Conservation (phyloP, 1,140 invertebrate genomes). For the Palaemon carinicauda region DNA sequence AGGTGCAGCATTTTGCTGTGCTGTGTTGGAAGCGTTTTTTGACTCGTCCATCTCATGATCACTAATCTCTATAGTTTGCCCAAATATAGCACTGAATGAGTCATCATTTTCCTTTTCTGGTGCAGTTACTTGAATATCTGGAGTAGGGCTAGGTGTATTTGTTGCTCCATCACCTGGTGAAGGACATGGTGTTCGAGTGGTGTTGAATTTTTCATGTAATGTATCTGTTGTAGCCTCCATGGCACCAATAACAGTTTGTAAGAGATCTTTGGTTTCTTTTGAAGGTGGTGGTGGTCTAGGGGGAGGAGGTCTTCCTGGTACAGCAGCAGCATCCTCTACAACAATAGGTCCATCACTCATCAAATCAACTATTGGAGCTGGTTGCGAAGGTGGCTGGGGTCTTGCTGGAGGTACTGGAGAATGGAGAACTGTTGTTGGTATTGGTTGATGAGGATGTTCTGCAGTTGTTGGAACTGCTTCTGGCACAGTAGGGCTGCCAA, state of each 20-base stretch:
- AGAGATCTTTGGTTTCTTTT: conserved; percentile 82
- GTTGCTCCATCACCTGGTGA: conserved; percentile 52
- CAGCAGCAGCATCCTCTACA: conserved; percentile 56
- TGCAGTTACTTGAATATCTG: conserved; percentile 69
- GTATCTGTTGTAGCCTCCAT: conserved; percentile 88
- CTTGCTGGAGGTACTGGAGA: conserved; percentile 34
- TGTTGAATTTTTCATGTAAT: conserved; percentile 80
- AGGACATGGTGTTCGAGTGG: conserved; percentile 68
- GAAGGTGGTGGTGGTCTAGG: conserved; percentile 71
- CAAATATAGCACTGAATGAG: conserved; percentile 63
- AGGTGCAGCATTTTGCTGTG: conserved; percentile 6
- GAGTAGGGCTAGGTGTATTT: conserved; percentile 84
- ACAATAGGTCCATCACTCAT: conserved; percentile 28
- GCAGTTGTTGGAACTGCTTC: neutral
- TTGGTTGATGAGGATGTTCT: neutral
- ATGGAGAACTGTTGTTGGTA: neutral
- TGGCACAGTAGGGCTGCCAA: neutral
- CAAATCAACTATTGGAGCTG: conserved; percentile 48
- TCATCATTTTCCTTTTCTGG: conserved; percentile 63
- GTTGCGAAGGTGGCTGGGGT: conserved; percentile 37
- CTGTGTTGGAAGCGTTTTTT: neutral
- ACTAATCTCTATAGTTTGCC: conserved; percentile 58
- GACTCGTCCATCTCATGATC: conserved; percentile 53
- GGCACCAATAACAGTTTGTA: conserved; percentile 84
- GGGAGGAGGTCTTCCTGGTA: conserved; percentile 66